Base-by-base conservation (phyloP, 2,888 invertebrate genomes). In the Ypsolopha sequella region DNA sequence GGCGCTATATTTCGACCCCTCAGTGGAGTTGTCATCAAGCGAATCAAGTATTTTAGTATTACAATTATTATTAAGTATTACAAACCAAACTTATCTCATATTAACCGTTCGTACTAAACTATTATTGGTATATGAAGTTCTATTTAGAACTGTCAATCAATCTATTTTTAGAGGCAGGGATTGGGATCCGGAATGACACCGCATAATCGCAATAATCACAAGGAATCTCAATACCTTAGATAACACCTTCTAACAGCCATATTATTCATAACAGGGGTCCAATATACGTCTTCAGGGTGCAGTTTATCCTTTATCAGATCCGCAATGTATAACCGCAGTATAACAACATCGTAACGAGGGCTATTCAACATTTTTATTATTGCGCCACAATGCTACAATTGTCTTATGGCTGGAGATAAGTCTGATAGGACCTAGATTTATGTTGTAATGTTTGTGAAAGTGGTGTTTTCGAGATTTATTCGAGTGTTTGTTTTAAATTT, bases 311-410 rank as follows among this genome's bases (percentile, higher is more conserved):
- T 79, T 87, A 87, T 86, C 87, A 69, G 65, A 60, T 61, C 62
- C 68, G 73, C 80, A 80, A 84, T 86, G 85, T 80, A 78, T 81
- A 79, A 80, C 77, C 58, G 24, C 24, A 3, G 24, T 24, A 24
- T 74, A 76, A 79, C 82, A 81, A 80, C 80, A 82, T 85, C 81
- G 80, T 85, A 82, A 82, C 80, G 71, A 65, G 72, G 75, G 86
- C 87, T 80, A 87, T 87, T 87, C 85, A 87, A 84, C 87, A 87
- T 87, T 87, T 87, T 87, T 87, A 87, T 86, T 85, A 87, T 87
- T 87, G 80, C 78, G 68, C 38, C 11, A 45, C 51, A 51, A 45
- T 38, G 51, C 36, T 80, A 85, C 82, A 82, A 85, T 86, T 85
- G 86, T 85, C 86, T 86, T 85, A 84, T 80, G 80, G 80, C 82